A percentile compares a stretch with the other conserved stretches of the same genome.
phyloP scores from a whole-genome alignment of 1,140 invertebrate genomes.

The Papilio xuthus region DNA sequence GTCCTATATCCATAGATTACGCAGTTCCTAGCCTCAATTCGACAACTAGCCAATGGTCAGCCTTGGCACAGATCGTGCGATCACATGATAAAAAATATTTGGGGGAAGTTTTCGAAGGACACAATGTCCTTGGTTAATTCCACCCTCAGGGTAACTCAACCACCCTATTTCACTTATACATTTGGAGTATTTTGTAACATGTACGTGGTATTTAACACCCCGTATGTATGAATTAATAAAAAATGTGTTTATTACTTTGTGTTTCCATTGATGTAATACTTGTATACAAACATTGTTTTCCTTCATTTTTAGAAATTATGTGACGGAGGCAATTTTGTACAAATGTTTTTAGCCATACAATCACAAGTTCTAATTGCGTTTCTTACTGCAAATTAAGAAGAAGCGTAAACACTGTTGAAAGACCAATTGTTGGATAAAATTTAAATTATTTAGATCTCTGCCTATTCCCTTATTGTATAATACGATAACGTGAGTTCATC shows the following conservation, averaged over 20 bases:
- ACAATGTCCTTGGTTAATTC: constrained; percentile 1
- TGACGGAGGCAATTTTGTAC: too few species aligned
- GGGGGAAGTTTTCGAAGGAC: constrained; percentile 9
- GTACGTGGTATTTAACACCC: not conserved
- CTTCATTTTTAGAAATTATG: too few species aligned
- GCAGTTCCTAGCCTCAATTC: not conserved
- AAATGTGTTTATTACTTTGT: not conserved
- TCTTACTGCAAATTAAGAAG: too few species aligned
- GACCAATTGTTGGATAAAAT: too few species aligned
- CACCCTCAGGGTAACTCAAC: not conserved
- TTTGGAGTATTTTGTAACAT: not conserved
- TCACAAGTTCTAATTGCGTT: too few species aligned
- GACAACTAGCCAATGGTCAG: not conserved
- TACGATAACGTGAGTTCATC: too few species aligned
- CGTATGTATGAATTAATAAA: not conserved
- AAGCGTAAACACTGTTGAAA: too few species aligned
- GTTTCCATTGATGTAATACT: too few species aligned
- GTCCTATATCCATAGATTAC: not conserved
- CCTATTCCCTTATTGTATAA: too few species aligned
- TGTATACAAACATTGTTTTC: too few species aligned
- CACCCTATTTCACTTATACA: not conserved
- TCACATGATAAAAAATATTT: constrained; percentile 17
- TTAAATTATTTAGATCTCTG: too few species aligned
- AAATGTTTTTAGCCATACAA: too few species aligned
- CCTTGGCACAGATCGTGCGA: constrained; percentile 28